Evolutionary conservation across 2,888 invertebrate species (phyloP), one percentile per base, ranked within the genome.

Genomic region (Frankliniella fusca): DNA sequence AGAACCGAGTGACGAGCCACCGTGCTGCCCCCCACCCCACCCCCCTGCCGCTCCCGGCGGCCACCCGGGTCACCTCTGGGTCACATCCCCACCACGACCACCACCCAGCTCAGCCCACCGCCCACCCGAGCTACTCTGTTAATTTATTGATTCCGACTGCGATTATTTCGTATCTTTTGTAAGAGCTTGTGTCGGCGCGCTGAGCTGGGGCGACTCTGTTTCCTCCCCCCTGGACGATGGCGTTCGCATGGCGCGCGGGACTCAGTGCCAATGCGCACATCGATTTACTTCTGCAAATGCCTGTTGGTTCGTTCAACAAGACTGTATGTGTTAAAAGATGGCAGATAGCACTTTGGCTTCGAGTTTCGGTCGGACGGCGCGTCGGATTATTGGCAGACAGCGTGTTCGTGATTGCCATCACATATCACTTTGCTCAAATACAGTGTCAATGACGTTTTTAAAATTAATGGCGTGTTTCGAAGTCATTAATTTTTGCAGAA

Each of bases 351-450:
- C 15, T 61, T 61, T n/a, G 61, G 61, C 61, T 18, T 54, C 54
- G 54, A 54, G 54, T 54, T 61, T 61, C 15, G 61, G 61, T 38
- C 61, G 61, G 11, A 18, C 61, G 38, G 38, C 38, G 38, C 61
- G n/a, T 18, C 18, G n/a, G 20, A 61, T n/a, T 61, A n/a, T 61
- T 61, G 61, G 38, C 38, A 38, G 38, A 38, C 38, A 38, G 38
- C 61, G 61, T 61, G 61, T 61, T 61, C 61, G n/a, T 38, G 61
- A 61, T 18, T 61, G 61, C 61, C 61, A 61, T 61, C 61, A 61
- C 61, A 61, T 61, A 61, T 61, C 61, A 61, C 61, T 61, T 61
- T 61, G 61, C 61, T 61, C 61, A 61, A 61, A n/a, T 20, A 61
- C 61, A n/a, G 61, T 61, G 61, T 61, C 61, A 61, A 20, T 20